phyloP scores from a whole-genome alignment of 2,797 vertebrate species.

The Otolemur crassicaudatus region DNA sequence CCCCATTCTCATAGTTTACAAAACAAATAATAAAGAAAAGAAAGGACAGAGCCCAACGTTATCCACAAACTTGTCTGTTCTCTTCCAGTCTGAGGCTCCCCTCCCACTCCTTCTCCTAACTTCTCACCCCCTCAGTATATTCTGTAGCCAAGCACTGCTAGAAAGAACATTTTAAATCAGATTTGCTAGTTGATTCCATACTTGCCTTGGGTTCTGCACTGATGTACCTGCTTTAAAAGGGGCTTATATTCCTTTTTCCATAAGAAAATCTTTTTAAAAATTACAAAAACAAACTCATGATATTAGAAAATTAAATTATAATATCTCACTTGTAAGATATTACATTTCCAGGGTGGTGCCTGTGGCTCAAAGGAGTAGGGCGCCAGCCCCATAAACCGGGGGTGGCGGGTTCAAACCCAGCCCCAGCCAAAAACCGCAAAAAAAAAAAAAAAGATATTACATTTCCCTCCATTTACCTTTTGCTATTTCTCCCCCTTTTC shows the following conservation, averaged over 20 bases:
- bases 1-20: background rate
- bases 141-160: background rate
- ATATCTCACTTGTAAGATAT: background rate
- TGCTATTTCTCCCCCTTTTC: background rate
- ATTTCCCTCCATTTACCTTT: background rate
- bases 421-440: too few species aligned
- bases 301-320: background rate
- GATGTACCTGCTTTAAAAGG: background rate
- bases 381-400: too few species aligned
- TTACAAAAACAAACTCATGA: background rate
- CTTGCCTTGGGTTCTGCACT: background rate
- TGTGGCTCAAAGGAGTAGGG: too few species aligned
- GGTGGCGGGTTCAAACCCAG: too few species aligned
- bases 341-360: background rate
- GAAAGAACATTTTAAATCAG: background rate
- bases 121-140: background rate
- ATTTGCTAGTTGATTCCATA: background rate
- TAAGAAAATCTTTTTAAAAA: constrained; percentile 1
- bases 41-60: background rate
- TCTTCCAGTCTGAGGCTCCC: background rate
- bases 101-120: fast-evolving
- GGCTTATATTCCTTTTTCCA: background rate
- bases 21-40: background rate
- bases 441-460: too few species aligned
- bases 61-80: background rate